Evolutionary conservation across 2,797 vertebrate genomes (phyloP), one percentile per base, ranked within the genome.

Genomic region (Microctenopoma steveboyesi): DNA sequence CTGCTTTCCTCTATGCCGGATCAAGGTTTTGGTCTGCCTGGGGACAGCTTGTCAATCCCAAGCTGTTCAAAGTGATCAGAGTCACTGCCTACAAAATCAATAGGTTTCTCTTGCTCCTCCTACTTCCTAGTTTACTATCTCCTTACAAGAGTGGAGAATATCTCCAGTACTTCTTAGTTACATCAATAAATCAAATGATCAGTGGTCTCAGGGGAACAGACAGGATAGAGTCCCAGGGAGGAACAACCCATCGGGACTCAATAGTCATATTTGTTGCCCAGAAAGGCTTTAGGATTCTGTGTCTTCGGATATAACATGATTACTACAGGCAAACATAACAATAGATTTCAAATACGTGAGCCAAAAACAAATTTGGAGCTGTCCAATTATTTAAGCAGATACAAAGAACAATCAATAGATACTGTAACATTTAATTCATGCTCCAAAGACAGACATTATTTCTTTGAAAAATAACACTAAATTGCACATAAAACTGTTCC

Each of bases 51-150:
- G 89, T 92, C 88, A 80, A 91, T 93, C 81, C 51, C 37, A 63
- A 63, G 68, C 83, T 91, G 90, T 89, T 91, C 79, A 89, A 86
- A 87, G 84, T 87, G 88, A 89, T 93, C 90, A 88, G 72, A 90
- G 86, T 91, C 86, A 85, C 85, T 83, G 82, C 86, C 81, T 70
- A 13, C 70, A 64, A 66, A 81, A 89, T 91, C 88, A 76, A 89
- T 90, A 76, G 33, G 35, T 67, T 50, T 68, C 74, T 78, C 68
- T 63, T 63, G 2, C 78, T 45, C 27, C 22, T 35, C 30, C 45
- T 18, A 22, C 67, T 65, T 33, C 4, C 39, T 62, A 22, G 16
- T 71, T 72, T 81, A 53, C 73, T 77, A 63, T 54, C 51, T 48
- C 68, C 61, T 79, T 69, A 78, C 57, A 67, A 75, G 66, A 59